Base-by-base conservation (phyloP, 2,888 invertebrate genomes). In the Piscicola geometra region DNA sequence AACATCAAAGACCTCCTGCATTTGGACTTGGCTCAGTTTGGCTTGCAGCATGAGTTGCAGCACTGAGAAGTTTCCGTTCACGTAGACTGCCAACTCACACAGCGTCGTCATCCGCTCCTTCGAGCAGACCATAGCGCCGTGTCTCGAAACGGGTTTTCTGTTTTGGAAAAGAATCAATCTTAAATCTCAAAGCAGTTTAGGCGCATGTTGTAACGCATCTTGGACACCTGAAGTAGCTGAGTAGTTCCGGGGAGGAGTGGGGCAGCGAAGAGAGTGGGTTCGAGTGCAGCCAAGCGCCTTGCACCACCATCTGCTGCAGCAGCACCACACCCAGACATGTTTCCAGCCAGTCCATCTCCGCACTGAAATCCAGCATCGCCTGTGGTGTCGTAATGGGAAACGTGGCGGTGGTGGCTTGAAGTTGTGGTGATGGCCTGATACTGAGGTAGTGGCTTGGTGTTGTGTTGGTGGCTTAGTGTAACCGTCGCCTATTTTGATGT, bases 331-430 rank as follows among this genome's bases (percentile, higher is more conserved):
- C 89, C 21, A 98, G 85, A 0, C 93, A 90, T 0, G 92, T 91
- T 3, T 90, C 88, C 9, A 98, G 87, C 93, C 94, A 97, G 70
- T 95, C 95, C 81, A 90, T 89, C 84, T 95, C 93, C 0, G 95
- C 93, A 66, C 91, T 90, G 18, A 93, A 90, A 86, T 98, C 99
- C 81, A 98, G 91, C 93, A 98, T 94, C 30, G 97, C 96, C 92
- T 96, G 87, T 25, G 86, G 86, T 73, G 76, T 76, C 28, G 41
- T 9, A n/a, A n/a, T n/a, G n/a, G n/a, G n/a, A n/a, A n/a, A n/a
- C 21, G 50, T 47, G 50, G 9, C 12, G 9, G 50, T 47, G 50
- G 9, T 47, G 50, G 50, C 21, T 9, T 21, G 50, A 15, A 21
- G 9, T 47, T 47, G 50, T 47, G 50, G 21, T 9, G n/a, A n/a